Base-by-base conservation (phyloP, 2,888 invertebrate genomes). In the Epsilonema sp. region DNA sequence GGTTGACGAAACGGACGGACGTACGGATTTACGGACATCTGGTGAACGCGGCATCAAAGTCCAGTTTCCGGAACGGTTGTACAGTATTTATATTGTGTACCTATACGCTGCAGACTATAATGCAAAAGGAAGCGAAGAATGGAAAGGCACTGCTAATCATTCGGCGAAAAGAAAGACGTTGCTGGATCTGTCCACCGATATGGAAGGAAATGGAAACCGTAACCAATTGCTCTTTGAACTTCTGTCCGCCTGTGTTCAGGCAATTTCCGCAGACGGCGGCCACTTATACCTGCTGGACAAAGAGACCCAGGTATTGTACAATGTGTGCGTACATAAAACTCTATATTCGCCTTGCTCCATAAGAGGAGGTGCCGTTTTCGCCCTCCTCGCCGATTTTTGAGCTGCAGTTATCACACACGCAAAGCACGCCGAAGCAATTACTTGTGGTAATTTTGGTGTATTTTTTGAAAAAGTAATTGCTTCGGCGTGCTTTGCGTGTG, bases 261-360 rank as follows among this genome's bases (percentile, higher is more conserved):
- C 78, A 0, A 74, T 79, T 1, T 73, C 73, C 26, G 78, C 78
- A 0, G 78, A 79, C 57, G 76, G 76, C 0, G 76, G 75, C 62
- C 74, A 75, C 54, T 67, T 78, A 40, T 76, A 75, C 60, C 60
- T 76, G 42, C 68, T 71, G 1, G 74, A 76, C 55, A 65, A 58
- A 41, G 55, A 57, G 19, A 58, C 57, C 24, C 58, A 64, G 57
- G 63, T 63, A 54, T 39, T 31, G 31, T 8, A 11, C 16, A 31
- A 11, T 31, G 31, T 11, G 16, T 31, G 16, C 31, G 16, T 31
- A 16, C 16, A 31, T 16, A 16, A 11, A 31, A 31, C 31, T 16
- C 31, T 11, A 16, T 31, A 8, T 16, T 16, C 8, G 31, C 16
- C n/a, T n/a, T n/a, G n/a, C n/a, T n/a, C n/a, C n/a, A n/a, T n/a